Conservation (phyloP, 2,113 vertebrate species). For the Microcebus jonahi region DNA sequence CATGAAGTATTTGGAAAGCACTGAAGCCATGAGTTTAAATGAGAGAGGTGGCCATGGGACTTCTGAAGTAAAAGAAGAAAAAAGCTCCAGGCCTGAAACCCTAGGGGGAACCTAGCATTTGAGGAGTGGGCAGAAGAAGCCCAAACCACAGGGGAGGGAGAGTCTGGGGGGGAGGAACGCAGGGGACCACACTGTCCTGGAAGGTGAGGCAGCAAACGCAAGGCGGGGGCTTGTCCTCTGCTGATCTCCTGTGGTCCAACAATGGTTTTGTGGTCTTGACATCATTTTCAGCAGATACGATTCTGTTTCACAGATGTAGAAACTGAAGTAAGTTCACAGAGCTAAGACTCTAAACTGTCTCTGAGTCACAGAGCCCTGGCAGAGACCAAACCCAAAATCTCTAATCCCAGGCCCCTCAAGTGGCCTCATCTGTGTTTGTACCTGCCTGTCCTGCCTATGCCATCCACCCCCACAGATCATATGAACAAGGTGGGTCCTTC, state of each 20-base stretch:
- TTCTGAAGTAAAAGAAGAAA: neutral
- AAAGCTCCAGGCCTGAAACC: neutral
- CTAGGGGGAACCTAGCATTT: neutral
- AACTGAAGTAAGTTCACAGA: neutral
- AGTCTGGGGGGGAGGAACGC: fast-evolving
- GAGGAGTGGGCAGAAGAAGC: neutral
- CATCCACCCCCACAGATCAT: neutral
- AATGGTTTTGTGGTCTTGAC: neutral
- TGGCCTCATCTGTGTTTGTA: neutral
- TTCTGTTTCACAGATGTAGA: neutral
- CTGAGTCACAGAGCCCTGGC: neutral
- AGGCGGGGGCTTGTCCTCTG: too few relatives aligned
- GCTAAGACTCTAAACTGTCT: neutral
- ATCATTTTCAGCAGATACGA: neutral
- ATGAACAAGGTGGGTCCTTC: neutral
- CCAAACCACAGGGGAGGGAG: neutral
- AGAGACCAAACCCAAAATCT: neutral
- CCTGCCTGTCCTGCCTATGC: neutral
- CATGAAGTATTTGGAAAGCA: fast-evolving
- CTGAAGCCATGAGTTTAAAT: neutral
- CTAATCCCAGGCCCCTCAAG: neutral
- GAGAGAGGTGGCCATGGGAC: neutral
- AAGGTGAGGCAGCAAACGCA: too few relatives aligned
- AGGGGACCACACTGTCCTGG: neutral
- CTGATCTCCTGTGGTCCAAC: neutral